These are phyloP conservation scores for Drosophila virilis DNA, from an alignment of 1,140 invertebrate species.

Conservation along the genomic window DNA sequence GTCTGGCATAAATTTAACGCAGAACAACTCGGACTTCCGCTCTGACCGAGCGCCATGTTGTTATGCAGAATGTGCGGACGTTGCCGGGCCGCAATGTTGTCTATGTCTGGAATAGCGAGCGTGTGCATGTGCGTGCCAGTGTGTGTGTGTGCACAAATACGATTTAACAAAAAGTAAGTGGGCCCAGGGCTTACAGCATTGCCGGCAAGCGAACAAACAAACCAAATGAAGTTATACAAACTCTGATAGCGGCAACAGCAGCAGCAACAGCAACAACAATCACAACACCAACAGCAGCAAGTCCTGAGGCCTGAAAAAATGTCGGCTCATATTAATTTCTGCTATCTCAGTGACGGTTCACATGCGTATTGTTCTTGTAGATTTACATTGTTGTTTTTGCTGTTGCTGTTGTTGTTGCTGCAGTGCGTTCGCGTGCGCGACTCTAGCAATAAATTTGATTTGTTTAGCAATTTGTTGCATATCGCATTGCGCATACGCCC, in stretches of 20 bases:
- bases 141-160: slow-evolving; percentile 52
- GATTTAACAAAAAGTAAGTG: slow-evolving; percentile 63
- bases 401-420: slow-evolving; percentile 13
- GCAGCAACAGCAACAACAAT: slow-evolving; percentile 8
- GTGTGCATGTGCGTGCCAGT: slow-evolving; percentile 7
- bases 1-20: slow-evolving; percentile 75
- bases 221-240: slow-evolving; percentile 78
- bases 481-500: slow-evolving; percentile 81
- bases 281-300: slow-evolving; percentile 3
- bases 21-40: slow-evolving; percentile 75
- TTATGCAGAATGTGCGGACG: slow-evolving; percentile 53
- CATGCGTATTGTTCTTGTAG: slow-evolving; percentile 56
- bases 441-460: slow-evolving; percentile 79
- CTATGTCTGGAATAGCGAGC: not conserved
- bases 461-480: slow-evolving; percentile 83
- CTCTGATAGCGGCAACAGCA: slow-evolving; percentile 61
- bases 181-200: slow-evolving; percentile 36
- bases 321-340: slow-evolving; percentile 70
- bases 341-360: slow-evolving; percentile 68
- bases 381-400: slow-evolving; percentile 3
- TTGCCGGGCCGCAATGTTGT: slow-evolving; percentile 10
- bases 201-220: slow-evolving; percentile 40
- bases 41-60: slow-evolving; percentile 73
- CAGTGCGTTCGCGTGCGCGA: slow-evolving; percentile 39
- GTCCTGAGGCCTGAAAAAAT: slow-evolving; percentile 44